Conservation (phyloP, 2,888 invertebrate genomes). For the Ectropis crepuscularia region DNA sequence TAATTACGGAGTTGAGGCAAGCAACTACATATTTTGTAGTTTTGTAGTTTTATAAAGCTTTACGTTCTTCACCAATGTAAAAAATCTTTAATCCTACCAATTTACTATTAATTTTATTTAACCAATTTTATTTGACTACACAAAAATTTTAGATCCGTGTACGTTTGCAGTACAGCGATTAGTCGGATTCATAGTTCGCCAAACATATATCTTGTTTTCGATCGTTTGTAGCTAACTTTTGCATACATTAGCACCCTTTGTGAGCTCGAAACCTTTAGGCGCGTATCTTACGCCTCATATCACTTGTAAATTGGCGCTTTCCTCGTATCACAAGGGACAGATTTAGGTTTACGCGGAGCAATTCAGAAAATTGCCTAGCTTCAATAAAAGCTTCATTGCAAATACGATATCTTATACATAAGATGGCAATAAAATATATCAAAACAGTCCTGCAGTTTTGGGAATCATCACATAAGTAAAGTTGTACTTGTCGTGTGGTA, state of each 20-base stretch:
- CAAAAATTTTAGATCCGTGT: neutral
- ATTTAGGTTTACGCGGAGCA: slow-evolving; percentile 12
- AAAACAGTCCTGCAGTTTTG: no score
- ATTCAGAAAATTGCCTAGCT: slow-evolving; percentile 18
- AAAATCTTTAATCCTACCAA: no score
- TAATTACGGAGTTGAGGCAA: no score
- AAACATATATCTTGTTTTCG: neutral
- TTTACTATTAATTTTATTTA: no score
- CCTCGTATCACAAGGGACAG: slow-evolving; percentile 18
- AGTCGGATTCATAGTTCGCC: neutral
- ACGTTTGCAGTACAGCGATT: neutral
- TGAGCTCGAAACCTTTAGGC: slow-evolving; percentile 2
- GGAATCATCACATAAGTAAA: no score
- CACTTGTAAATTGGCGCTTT: slow-evolving; percentile 23
- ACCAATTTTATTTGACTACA: no score
- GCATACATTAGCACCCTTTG: neutral
- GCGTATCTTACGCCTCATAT: slow-evolving; percentile 21
- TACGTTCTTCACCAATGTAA: no score
- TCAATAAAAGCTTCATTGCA: slow-evolving; percentile 8
- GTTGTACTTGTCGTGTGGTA: no score
- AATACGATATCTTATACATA: neutral
- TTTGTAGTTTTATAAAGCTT: no score
- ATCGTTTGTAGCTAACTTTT: neutral
- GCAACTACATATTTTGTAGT: no score
- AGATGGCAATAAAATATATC: no score